These are phyloP conservation scores for Athene cunicularia DNA, from an alignment of 2,113 vertebrate species.

Conservation along the genomic window DNA sequence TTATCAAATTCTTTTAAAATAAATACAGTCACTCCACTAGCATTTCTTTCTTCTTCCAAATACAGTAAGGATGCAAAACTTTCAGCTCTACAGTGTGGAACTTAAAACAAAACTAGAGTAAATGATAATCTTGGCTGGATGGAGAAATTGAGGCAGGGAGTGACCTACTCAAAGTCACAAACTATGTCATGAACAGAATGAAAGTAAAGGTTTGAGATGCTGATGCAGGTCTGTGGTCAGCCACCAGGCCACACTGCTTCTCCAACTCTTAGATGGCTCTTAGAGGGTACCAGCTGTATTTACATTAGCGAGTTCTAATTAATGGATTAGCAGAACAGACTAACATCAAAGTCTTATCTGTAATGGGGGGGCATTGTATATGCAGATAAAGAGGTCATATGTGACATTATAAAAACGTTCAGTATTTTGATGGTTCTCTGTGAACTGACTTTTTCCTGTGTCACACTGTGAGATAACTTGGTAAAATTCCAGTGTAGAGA, in stretches of 20 bases:
- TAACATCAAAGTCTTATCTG: not conserved
- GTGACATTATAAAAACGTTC: not conserved
- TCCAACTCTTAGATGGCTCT: not conserved
- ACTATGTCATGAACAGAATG: rapidly evolving
- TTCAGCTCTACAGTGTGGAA: not conserved
- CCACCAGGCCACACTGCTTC: not conserved
- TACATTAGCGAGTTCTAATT: not conserved
- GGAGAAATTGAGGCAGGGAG: not conserved
- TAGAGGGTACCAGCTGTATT: not conserved
- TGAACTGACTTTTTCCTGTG: not conserved
- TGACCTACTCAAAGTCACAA: not conserved
- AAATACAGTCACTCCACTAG: not conserved
- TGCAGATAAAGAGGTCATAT: not conserved
- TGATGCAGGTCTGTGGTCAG: not conserved
- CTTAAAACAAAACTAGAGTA: not conserved
- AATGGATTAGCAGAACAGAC: not conserved
- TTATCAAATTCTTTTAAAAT: slow-evolving; percentile 29
- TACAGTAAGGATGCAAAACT: not conserved
- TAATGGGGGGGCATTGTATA: not conserved
- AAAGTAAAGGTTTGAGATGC: not conserved
- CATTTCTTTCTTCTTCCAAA: slow-evolving; percentile 1
- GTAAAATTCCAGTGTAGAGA: not conserved
- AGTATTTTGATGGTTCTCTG: not conserved
- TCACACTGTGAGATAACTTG: rapidly evolving
- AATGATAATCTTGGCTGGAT: not conserved